These are phyloP conservation scores for Tiaroga cobitis DNA, from an alignment of 2,797 vertebrate species.

Conservation along the genomic window DNA sequence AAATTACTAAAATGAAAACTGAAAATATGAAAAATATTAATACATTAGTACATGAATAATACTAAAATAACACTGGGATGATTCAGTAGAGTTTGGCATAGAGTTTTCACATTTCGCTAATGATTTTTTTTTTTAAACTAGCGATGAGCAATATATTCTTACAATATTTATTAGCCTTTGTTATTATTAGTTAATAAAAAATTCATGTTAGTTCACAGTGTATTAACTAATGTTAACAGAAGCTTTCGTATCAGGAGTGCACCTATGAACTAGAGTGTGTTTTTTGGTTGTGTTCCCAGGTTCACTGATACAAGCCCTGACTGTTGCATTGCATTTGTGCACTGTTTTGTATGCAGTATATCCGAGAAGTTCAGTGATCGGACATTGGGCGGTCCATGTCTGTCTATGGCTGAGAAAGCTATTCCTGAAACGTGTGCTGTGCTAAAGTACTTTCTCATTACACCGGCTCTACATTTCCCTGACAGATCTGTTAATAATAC, in stretches of 20 bases:
- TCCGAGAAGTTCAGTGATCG: neutral
- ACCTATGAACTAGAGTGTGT: neutral
- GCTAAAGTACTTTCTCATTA: slow-evolving; percentile 29
- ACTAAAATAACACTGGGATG: too few relatives aligned
- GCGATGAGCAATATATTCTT: too few relatives aligned
- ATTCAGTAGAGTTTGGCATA: too few relatives aligned
- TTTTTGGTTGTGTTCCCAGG: neutral
- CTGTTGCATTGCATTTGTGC: neutral
- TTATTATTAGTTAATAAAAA: too few relatives aligned
- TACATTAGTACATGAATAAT: too few relatives aligned
- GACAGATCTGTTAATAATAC: slow-evolving; percentile 52
- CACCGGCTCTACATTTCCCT: slow-evolving; percentile 19
- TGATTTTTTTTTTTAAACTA: too few relatives aligned
- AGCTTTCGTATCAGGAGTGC: neutral
- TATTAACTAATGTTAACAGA: neutral
- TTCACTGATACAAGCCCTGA: neutral
- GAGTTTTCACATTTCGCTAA: too few relatives aligned
- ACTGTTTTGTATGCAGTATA: neutral
- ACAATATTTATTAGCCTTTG: too few relatives aligned
- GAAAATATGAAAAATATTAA: too few relatives aligned
- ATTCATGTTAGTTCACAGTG: too few relatives aligned
- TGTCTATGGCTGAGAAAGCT: neutral
- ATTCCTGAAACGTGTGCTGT: neutral
- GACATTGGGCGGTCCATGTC: neutral
- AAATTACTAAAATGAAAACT: too few relatives aligned